Conservation (phyloP, 2,888 invertebrate genomes). For the Agrochola circellaris region DNA sequence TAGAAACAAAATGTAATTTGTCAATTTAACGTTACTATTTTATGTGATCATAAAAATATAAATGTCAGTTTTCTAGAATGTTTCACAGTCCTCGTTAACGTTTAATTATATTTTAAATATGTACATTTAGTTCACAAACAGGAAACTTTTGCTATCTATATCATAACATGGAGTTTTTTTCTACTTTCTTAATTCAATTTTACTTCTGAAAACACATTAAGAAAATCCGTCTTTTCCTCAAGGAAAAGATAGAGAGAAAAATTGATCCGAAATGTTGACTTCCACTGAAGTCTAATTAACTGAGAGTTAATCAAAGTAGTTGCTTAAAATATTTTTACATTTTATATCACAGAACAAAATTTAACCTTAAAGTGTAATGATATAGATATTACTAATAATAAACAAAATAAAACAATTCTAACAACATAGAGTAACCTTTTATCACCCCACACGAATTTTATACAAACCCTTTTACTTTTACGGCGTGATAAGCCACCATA, state of each 20-base stretch:
- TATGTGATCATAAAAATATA: constrained; percentile 10
- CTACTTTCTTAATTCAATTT: too few species aligned
- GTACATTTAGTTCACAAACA: neutral
- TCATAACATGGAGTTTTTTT: neutral
- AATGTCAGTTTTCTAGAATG: neutral
- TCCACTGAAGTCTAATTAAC: neutral
- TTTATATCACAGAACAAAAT: neutral
- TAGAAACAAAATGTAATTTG: neutral
- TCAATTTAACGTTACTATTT: neutral
- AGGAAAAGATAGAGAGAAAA: neutral
- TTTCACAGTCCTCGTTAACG: neutral
- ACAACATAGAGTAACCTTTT: constrained; percentile 26
- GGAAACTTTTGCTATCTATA: neutral
- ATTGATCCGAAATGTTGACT: neutral
- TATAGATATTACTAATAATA: neutral
- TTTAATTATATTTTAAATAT: neutral
- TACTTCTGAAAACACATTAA: neutral
- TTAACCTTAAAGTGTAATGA: neutral
- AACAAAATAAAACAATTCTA: constrained; percentile 23
- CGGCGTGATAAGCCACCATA: constrained; percentile 53
- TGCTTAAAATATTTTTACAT: too few species aligned
- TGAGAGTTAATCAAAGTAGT: neutral
- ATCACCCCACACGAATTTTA: constrained; percentile 29
- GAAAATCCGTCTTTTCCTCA: neutral
- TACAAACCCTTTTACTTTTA: constrained; percentile 51